A percentile compares a stretch with the other conserved stretches of the same genome.
Conservation (phyloP, 2,797 vertebrate species). For the Cirrhinus mrigala region DNA sequence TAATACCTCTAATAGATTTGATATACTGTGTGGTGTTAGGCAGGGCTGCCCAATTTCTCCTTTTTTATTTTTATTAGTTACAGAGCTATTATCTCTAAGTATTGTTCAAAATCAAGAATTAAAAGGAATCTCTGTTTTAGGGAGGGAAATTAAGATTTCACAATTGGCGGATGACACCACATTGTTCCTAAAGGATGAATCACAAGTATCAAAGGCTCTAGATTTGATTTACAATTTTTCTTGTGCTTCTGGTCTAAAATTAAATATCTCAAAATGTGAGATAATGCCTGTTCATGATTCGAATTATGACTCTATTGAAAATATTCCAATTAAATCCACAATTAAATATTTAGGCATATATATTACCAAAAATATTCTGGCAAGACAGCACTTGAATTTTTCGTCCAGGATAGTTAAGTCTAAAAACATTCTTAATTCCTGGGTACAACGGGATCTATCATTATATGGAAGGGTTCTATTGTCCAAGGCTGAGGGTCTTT, state of each 20-base stretch:
- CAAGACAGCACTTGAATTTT: background rate
- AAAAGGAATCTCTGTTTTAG: background rate
- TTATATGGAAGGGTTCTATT: background rate
- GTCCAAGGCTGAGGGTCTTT: background rate
- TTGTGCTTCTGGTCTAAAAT: background rate
- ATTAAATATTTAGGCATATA: background rate
- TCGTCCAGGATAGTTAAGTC: background rate
- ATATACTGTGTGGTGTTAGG: background rate
- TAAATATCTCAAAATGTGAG: slow-evolving; percentile 1
- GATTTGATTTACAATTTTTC: background rate
- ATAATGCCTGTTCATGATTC: background rate
- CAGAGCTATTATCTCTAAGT: no score
- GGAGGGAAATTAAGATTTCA: background rate
- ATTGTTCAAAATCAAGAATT: background rate
- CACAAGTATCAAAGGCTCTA: no score
- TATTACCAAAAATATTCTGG: background rate
- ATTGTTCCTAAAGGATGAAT: no score
- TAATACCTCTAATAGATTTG: background rate
- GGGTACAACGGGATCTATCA: background rate
- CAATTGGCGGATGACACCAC: no score
- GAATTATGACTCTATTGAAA: background rate
- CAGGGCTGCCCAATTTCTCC: no score
- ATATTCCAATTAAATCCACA: background rate
- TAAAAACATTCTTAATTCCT: background rate
- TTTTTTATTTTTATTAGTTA: background rate